Evolutionary conservation across 2,888 invertebrate species (phyloP), one percentile per base, ranked within the genome.

Genomic region (Drosophila tanythrix): DNA sequence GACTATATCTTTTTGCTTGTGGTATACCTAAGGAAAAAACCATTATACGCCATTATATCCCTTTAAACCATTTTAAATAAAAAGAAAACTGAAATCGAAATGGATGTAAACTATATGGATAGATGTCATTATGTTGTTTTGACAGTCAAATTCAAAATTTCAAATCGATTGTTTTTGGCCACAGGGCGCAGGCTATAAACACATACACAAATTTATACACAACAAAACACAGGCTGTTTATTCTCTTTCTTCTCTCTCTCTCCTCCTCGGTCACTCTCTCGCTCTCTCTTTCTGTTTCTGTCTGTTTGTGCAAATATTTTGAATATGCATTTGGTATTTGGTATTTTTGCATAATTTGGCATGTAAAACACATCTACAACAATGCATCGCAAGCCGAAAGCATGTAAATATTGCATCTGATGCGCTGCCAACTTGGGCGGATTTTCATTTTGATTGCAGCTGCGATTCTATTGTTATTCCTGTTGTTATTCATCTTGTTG

Each of bases 351-450:
- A 88, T 88, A 90, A 88, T 88, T 88, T 88, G 88, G 83, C 89
- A 88, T 88, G 87, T 90, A 90, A 89, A 88, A 84, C 89, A 84
- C 89, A 87, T 89, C 83, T 79, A 83, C 89, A 86, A 90, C 81
- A 83, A 83, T 77, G 76, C 71, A 76, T 71, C 72, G 70, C 73
- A 82, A 67, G 56, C 52, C 38, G 55, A 76, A 68, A 70, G 70
- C 79, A 84, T 87, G 89, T 83, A 83, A 83, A 88, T 83, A 86
- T 83, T 84, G 82, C 89, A 89, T 78, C 79, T 69, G 67, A 79
- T 80, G 81, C 70, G 25, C 59, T 73, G 83, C 78, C 78, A 76
- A 82, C 75, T 74, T 87, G 82, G 79, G 71, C 76, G 84, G 89
- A 87, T 89, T 82, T 84, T 84, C 82, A 84, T 76, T 89, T 89